Percentiles rank a stretch among this genome's conserved stretches.
These are phyloP conservation scores for Morpho achilles DNA, from an alignment of 2,888 invertebrate genomes.

Conservation along the genomic window DNA sequence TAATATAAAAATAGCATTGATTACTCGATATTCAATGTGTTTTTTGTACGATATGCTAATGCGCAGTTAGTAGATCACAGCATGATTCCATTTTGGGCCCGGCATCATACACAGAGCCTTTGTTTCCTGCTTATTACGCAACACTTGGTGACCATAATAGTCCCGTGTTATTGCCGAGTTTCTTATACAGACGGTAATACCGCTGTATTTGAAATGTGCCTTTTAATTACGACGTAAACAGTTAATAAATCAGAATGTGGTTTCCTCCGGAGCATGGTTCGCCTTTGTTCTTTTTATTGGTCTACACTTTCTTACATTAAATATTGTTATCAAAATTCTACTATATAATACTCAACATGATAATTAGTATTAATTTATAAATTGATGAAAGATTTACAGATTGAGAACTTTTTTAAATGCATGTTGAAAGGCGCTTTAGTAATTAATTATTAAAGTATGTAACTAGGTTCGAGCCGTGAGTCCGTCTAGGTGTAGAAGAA, in stretches of 20 bases:
- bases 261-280: conserved; percentile 2
- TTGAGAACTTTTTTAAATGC: too few relatives aligned
- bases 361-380: too few relatives aligned
- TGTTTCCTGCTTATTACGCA: conserved; percentile 35
- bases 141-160: conserved; percentile 36
- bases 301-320: too few relatives aligned
- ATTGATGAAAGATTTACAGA: too few relatives aligned
- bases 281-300: too few relatives aligned
- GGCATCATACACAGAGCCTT: conserved; percentile 25
- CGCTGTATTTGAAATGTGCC: conserved; percentile 7
- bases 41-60: conserved; percentile 11
- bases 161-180: conserved; percentile 25
- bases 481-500: too few relatives aligned
- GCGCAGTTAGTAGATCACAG: conserved; percentile 27
- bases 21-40: neutral
- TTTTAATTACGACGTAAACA: conserved; percentile 12
- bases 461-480: too few relatives aligned
- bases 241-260: conserved; percentile 9
- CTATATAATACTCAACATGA: too few relatives aligned
- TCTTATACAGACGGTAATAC: conserved; percentile 3
- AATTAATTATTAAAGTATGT: too few relatives aligned
- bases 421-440: too few relatives aligned
- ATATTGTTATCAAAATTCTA: too few relatives aligned
- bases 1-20: too few relatives aligned
- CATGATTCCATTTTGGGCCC: conserved; percentile 28